Base-by-base conservation (phyloP, 2,113 vertebrate species). In the Cranoglanis bouderius region DNA sequence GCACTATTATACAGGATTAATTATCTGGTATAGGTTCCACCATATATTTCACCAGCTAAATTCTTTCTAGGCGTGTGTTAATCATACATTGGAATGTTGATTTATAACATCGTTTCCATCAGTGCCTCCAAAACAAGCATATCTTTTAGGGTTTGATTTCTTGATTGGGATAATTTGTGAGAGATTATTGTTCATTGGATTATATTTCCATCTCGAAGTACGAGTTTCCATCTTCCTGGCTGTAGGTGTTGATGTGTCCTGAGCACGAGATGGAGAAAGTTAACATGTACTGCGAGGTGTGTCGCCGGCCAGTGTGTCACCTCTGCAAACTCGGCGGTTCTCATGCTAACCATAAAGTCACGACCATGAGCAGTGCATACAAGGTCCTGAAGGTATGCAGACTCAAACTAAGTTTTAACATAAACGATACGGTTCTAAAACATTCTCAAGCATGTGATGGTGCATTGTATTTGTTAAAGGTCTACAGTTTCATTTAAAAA, bases 221-320 rank as follows among this genome's bases (percentile, higher is more conserved):
- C 16, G 8, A 32, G 12, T 72, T 84, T 61, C 7, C 16, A 9
- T 38, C 21, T 81, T 40, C 2, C 4, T 26, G 24, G 29, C 78
- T 53, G 16, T 88, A 99, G 98, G 95, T 99, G 91, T 94, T 99
- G 90, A 98, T 99, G 98, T 99, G 98, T 92, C 98, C 98, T 0
- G 98, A 99, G 92, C 98, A 99, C 8, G 98, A 99, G 94, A 97
- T 97, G 92, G 98, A 99, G 93, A 98, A 96, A 91, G 97, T 99
- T 59, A 99, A 98, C 93, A 99, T 99, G 98, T 99, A 99, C 94
- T 99, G 98, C 87, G 98, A 99, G 91, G 95, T 99, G 80, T 99
- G 98, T 92, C 95, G 94, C 87, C 95, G 98, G 75, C 98, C 97
- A 0, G 98, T 99, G n/a, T 99, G 98, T 90, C 98, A 99, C 91